A percentile compares a stretch with the other conserved stretches of the same genome.
Conservation (phyloP, 2,113 vertebrate genomes). For the Lucifuga dentata region DNA sequence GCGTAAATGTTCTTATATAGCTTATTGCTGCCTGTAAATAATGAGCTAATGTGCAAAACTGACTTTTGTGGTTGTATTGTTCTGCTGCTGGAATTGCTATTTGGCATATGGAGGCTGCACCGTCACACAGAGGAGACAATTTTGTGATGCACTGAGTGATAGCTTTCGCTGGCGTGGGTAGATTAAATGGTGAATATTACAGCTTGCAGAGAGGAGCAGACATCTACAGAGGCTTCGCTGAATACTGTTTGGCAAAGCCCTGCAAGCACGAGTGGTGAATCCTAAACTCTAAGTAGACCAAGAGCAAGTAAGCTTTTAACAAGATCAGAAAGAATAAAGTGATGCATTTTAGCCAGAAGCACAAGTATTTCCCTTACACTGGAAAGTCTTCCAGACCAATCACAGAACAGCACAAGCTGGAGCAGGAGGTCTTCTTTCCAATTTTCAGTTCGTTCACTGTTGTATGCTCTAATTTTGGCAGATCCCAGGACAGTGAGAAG, state of each 20-base stretch:
- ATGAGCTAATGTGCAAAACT: slow-evolving; percentile 53
- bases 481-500: not conserved
- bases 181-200: slow-evolving; percentile 49
- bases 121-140: slow-evolving; percentile 28
- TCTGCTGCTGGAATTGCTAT: slow-evolving; percentile 30
- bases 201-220: slow-evolving; percentile 37
- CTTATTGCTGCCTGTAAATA: slow-evolving; percentile 67
- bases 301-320: slow-evolving; percentile 61
- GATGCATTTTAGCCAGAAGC: slow-evolving; percentile 56
- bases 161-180: slow-evolving; percentile 28
- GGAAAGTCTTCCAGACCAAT: slow-evolving; percentile 39
- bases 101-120: slow-evolving; percentile 11
- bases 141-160: slow-evolving; percentile 46
- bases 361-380: slow-evolving; percentile 33
- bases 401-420: slow-evolving; percentile 23
- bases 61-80: slow-evolving; percentile 59
- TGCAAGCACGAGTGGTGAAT: slow-evolving; percentile 32
- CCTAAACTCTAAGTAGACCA: slow-evolving; percentile 53
- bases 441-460: slow-evolving; percentile 14
- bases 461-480: not conserved
- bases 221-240: slow-evolving; percentile 43
- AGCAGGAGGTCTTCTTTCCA: slow-evolving; percentile 21
- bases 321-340: slow-evolving; percentile 66
- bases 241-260: slow-evolving; percentile 59
- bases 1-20: slow-evolving; percentile 49